These are phyloP conservation scores for Frankliniella fusca DNA, from an alignment of 2,888 invertebrate genomes.

Conservation along the genomic window DNA sequence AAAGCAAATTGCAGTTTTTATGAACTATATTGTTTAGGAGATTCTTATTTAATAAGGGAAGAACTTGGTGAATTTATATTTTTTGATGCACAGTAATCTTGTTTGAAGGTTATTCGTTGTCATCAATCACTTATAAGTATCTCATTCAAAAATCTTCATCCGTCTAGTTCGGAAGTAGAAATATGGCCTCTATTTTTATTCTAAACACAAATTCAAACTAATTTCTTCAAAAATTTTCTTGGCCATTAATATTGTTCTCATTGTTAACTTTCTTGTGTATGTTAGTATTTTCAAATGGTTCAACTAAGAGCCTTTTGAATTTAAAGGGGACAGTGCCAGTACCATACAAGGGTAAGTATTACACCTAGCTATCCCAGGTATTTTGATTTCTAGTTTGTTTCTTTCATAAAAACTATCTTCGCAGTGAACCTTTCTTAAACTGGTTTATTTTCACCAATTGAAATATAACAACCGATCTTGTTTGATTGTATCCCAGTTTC, in stretches of 20 bases:
- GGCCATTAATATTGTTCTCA: slow-evolving; percentile 2
- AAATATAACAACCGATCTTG: slow-evolving; percentile 49
- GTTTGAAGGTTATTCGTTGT: not conserved
- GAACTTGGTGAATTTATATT: not conserved
- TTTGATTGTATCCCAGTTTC: no score
- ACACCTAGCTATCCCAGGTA: not conserved
- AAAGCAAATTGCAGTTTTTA: not conserved
- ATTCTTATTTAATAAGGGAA: not conserved
- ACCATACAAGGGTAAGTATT: slow-evolving; percentile 67
- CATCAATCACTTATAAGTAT: slow-evolving; percentile 8
- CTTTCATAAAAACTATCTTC: not conserved
- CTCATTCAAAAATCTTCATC: not conserved
- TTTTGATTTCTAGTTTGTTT: not conserved
- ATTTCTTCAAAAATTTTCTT: not conserved
- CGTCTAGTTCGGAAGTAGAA: not conserved
- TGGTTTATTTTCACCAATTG: slow-evolving; percentile 49
- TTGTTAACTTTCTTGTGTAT: not conserved
- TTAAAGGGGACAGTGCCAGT: slow-evolving; percentile 90
- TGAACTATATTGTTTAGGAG: not conserved
- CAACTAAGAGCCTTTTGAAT: slow-evolving; percentile 70
- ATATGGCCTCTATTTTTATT: slow-evolving; percentile 11
- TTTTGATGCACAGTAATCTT: not conserved
- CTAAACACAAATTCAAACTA: not conserved
- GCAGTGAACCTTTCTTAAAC: not conserved
- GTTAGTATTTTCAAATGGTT: slow-evolving; percentile 82